Conservation (phyloP, 2,113 vertebrate species). For the Mohoua ochrocephala region DNA sequence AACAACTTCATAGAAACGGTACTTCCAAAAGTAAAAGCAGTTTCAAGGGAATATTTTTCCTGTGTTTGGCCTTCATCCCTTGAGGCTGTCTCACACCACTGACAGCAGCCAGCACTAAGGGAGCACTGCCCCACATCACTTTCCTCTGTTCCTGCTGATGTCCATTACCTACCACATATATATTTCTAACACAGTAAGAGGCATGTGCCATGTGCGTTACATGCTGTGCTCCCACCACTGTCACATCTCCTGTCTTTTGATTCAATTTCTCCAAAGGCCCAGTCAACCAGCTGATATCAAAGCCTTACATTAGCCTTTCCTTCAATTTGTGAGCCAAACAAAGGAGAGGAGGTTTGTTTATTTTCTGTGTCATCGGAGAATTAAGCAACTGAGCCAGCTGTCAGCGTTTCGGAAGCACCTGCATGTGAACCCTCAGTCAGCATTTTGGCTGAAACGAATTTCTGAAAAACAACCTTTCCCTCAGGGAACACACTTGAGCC, state of each 20-base stretch:
- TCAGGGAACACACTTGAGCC: background rate
- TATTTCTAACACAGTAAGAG: background rate
- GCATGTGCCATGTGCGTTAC: accelerated
- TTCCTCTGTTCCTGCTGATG: background rate
- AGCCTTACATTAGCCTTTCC: background rate
- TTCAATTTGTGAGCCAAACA: background rate
- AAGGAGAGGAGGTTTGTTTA: background rate
- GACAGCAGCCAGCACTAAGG: background rate
- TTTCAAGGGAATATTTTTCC: background rate
- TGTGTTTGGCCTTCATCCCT: background rate
- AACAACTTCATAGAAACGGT: background rate
- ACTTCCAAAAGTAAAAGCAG: background rate
- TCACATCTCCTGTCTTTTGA: background rate
- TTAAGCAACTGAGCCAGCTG: background rate
- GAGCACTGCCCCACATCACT: background rate
- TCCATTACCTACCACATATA: background rate
- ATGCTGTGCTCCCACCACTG: background rate
- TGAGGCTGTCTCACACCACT: background rate
- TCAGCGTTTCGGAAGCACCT: background rate
- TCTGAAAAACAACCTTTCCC: background rate
- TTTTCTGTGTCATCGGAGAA: background rate
- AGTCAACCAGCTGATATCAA: background rate
- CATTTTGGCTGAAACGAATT: background rate
- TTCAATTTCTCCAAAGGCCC: background rate
- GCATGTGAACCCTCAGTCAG: background rate